Percentiles rank a stretch among this genome's conserved stretches.
phyloP scores from a whole-genome alignment of 1,140 invertebrate species.

The Lepidurus arcticus region DNA sequence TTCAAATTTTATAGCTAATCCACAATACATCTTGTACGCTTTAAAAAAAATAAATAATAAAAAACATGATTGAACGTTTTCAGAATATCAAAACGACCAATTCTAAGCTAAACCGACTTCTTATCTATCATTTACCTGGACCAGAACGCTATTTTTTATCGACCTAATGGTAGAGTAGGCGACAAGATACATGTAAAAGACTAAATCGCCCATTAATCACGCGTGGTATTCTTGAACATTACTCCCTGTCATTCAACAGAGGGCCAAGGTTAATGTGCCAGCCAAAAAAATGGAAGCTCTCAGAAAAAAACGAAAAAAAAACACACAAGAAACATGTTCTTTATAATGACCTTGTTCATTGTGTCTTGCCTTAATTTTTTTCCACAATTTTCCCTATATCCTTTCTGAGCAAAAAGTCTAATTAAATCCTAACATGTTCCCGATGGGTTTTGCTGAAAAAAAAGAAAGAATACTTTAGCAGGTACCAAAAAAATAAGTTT shows the following conservation, averaged over 20 bases:
- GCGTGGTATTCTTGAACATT: conserved; percentile 8
- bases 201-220: conserved; percentile 15
- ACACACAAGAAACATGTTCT: conserved; percentile 5
- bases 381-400: no score
- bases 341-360: conserved; percentile 1
- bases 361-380: not conserved
- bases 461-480: not conserved
- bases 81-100: not conserved
- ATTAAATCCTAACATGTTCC: not conserved
- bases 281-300: not conserved
- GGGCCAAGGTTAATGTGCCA: not conserved
- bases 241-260: conserved; percentile 8
- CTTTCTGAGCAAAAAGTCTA: not conserved
- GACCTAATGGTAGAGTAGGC: conserved; percentile 1
- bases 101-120: not conserved
- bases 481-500: conserved; percentile 41
- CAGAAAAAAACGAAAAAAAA: not conserved
- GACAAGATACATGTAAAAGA: conserved; percentile 11
- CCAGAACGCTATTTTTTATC: not conserved
- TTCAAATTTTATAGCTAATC: not conserved
- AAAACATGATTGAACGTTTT: conserved; percentile 24
- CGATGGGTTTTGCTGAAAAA: not conserved
- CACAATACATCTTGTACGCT: not conserved
- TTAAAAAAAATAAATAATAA: conserved; percentile 13
- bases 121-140: conserved; percentile 1